Conservation (phyloP, 2,888 invertebrate genomes). For the Eustalomyia histrio region DNA sequence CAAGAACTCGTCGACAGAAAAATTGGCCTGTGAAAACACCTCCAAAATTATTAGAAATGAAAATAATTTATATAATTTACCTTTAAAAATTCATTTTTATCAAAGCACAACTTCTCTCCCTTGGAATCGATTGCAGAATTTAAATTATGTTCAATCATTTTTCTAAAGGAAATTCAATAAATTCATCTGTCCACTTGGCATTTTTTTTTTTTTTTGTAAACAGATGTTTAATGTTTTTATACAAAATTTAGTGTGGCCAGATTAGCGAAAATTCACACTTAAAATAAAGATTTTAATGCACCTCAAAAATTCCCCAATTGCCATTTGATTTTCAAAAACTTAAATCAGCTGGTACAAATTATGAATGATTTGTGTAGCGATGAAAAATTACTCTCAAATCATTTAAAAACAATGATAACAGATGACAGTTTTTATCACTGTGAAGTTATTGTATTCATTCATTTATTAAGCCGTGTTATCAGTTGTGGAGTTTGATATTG, state of each 20-base stretch:
- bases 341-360: too few relatives aligned
- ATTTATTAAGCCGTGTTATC: too few relatives aligned
- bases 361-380: too few relatives aligned
- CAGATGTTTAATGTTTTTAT: constrained; percentile 36
- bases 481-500: too few relatives aligned
- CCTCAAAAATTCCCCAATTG: too few relatives aligned
- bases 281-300: too few relatives aligned
- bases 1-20: constrained; percentile 96
- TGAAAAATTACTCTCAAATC: too few relatives aligned
- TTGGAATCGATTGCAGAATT: constrained; percentile 22
- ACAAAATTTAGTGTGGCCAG: background rate
- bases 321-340: too few relatives aligned
- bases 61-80: constrained; percentile 63
- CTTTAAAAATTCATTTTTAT: constrained; percentile 79
- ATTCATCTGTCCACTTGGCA: constrained; percentile 46
- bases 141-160: constrained; percentile 47
- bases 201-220: constrained; percentile 1
- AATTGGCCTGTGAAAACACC: constrained; percentile 85
- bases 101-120: constrained; percentile 73
- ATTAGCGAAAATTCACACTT: too few relatives aligned
- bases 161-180: background rate
- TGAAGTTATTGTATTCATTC: too few relatives aligned
- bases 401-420: too few relatives aligned
- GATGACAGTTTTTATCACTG: too few relatives aligned
- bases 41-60: background rate